Percentiles rank a stretch among this genome's conserved stretches.
Conservation (phyloP, 1,140 invertebrate genomes). For the Rhyzopertha dominica region DNA sequence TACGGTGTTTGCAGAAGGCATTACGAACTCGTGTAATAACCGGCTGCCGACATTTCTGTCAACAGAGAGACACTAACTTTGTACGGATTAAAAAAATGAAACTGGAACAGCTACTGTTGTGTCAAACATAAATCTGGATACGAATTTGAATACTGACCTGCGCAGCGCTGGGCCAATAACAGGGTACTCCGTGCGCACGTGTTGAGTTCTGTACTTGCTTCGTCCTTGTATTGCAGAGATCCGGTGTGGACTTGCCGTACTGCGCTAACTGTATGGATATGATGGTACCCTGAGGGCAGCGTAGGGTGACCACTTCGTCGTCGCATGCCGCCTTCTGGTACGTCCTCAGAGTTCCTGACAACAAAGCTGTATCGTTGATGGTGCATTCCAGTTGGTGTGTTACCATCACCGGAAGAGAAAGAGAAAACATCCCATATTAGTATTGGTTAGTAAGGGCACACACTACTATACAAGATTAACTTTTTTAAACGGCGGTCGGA, state of each 20-base stretch:
- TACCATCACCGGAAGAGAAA: conserved; percentile 14
- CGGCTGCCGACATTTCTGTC: too few relatives aligned
- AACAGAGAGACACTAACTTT: too few relatives aligned
- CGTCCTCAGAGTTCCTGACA: conserved; percentile 81
- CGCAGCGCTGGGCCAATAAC: conserved; percentile 50
- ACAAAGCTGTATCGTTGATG: conserved; percentile 60
- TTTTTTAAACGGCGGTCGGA: too few relatives aligned
- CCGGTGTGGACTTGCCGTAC: conserved; percentile 51
- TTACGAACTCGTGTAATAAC: too few relatives aligned
- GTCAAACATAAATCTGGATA: too few relatives aligned
- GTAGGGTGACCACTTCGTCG: conserved; percentile 74
- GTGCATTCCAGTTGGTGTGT: too few relatives aligned
- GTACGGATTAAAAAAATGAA: too few relatives aligned
- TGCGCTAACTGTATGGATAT: conserved; percentile 81
- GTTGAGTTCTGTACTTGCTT: conserved; percentile 33
- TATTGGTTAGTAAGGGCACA: background rate
- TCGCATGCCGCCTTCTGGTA: conserved; percentile 85
- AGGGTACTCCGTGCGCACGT: conserved; percentile 46
- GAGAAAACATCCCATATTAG: conserved; percentile 10
- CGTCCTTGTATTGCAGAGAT: conserved; percentile 47
- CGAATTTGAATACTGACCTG: conserved; percentile 50
- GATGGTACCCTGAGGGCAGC: conserved; percentile 79
- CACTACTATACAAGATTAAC: too few relatives aligned
- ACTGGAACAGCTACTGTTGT: too few relatives aligned
- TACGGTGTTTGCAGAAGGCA: too few relatives aligned